Base-by-base conservation (phyloP, 1,140 invertebrate species). In the Panagrolaimus sp. region DNA sequence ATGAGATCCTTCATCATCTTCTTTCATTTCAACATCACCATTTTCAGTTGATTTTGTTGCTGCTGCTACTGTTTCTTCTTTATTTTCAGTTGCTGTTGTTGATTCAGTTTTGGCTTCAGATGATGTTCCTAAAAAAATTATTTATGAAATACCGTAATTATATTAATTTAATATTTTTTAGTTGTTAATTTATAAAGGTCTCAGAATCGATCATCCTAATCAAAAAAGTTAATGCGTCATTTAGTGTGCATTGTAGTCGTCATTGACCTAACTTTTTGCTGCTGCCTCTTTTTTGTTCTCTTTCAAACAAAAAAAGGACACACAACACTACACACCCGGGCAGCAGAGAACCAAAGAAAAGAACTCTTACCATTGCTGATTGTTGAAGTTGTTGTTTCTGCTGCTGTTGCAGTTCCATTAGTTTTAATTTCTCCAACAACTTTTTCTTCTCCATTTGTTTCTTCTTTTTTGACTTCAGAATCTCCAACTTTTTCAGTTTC, bases 131-230 rank as follows among this genome's bases (percentile, higher is more conserved):
- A n/a, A 28, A 58, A 58, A 21, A 21, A 58, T 12, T 12, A 28
- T 55, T 12, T n/a, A 12, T 24, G 52, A 28, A 55, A 9, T 55
- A 55, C 47, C 17, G 48, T 58, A n/a, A n/a, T 24, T 21, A 21
- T 26, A 58, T 26, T n/a, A 58, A 58, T 58, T 58, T 58, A 26
- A 58, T 58, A 10, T n/a, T 48, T 15, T n/a, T 48, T n/a, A 48
- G 10, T 3, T 48, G 2, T 48, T 38, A 4, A 38, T 38, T 38
- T 38, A 4, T 38, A 38, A 7, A 28, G 52, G 52, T 58, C 52
- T 58, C 52, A 58, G 52, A 58, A 58, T 58, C 52, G 52, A 58
- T 58, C 52, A 58, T 58, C 52, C 21, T 58, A 28, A 38, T 38
- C 28, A 58, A 26, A 26, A 21, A 58, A 21, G 48, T 28, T 58